A percentile compares a stretch with the other conserved stretches of the same genome.
Conservation (phyloP, 2,113 vertebrate species). For the Craseonycteris thonglongyai region DNA sequence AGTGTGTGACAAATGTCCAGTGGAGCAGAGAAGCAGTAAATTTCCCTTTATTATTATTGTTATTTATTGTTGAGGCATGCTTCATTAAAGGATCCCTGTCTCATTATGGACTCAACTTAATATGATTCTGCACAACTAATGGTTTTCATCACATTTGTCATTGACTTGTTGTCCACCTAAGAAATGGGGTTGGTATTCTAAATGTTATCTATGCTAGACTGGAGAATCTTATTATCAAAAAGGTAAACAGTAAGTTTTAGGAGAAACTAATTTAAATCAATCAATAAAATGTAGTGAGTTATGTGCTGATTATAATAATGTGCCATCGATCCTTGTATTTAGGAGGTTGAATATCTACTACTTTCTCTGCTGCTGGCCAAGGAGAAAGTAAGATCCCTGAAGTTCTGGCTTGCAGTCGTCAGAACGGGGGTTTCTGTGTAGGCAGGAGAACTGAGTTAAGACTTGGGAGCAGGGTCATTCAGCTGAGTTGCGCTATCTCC, state of each 20-base stretch:
- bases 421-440: background rate
- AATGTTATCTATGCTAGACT: background rate
- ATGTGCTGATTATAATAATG: background rate
- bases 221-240: background rate
- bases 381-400: background rate
- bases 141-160: constrained; percentile 32
- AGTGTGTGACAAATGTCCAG: constrained; percentile 1
- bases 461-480: fast-evolving
- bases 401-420: background rate
- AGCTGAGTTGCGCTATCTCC: background rate
- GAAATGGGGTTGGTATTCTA: background rate
- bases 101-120: constrained; percentile 34
- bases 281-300: background rate
- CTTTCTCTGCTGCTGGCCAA: background rate
- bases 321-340: background rate
- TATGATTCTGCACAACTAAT: background rate
- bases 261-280: constrained; percentile 13
- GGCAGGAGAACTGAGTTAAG: background rate
- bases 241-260: background rate
- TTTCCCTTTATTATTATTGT: constrained; percentile 23
- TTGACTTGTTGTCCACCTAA: background rate
- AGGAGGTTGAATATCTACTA: background rate
- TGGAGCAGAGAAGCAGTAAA: background rate
- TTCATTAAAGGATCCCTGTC: constrained; percentile 25
- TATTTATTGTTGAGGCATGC: constrained; percentile 48